A percentile compares a stretch with the other conserved stretches of the same genome.
phyloP scores from a whole-genome alignment of 2,888 invertebrate species.

The Podabrus alpinus region DNA sequence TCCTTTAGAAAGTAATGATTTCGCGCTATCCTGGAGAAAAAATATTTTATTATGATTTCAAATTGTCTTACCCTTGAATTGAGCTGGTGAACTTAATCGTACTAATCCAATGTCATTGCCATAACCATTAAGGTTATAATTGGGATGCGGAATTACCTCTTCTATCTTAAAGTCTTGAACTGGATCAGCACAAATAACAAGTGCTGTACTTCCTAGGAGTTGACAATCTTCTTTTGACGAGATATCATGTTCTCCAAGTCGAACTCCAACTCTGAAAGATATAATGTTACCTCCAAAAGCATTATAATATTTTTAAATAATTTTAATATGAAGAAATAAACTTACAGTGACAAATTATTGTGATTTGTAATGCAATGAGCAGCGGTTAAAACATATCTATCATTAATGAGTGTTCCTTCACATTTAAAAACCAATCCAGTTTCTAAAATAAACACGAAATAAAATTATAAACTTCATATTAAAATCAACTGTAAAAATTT shows the following conservation, averaged over 20 bases:
- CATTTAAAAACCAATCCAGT: slow-evolving; percentile 47
- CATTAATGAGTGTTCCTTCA: slow-evolving; percentile 60
- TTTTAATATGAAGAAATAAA: slow-evolving; percentile 16
- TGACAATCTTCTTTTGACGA: slow-evolving; percentile 56
- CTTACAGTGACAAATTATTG: slow-evolving; percentile 42
- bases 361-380: slow-evolving; percentile 60
- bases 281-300: background rate
- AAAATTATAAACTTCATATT: no score
- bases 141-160: slow-evolving; percentile 57
- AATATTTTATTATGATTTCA: no score
- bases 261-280: slow-evolving; percentile 58
- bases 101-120: slow-evolving; percentile 65
- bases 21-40: no score
- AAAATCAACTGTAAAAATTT: no score
- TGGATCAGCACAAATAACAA: slow-evolving; percentile 52
- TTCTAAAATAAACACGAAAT: background rate
- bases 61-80: slow-evolving; percentile 47
- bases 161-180: slow-evolving; percentile 60
- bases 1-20: no score
- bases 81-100: slow-evolving; percentile 52
- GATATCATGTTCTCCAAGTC: slow-evolving; percentile 66
- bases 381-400: slow-evolving; percentile 62
- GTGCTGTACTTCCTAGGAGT: no score
- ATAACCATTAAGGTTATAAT: slow-evolving; percentile 56
- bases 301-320: background rate